Base-by-base conservation (phyloP, 1,140 invertebrate genomes). In the Drosophila gunungcola region DNA sequence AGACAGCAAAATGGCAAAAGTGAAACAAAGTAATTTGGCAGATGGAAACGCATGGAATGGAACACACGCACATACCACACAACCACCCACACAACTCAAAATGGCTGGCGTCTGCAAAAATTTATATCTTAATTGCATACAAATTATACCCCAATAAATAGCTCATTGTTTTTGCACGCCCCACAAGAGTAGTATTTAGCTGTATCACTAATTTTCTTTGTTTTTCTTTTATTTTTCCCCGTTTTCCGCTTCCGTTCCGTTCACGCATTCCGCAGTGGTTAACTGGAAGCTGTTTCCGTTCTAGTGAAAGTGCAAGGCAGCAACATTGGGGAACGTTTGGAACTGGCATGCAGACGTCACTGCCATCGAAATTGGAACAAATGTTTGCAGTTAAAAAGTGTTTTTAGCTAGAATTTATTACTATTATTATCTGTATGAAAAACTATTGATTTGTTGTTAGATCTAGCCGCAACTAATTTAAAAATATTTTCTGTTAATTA, bases 221-320 rank as follows among this genome's bases (percentile, higher is more conserved):
- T 77, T 60, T 80, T 55, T 48, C 63, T 13, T 65, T 78, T 68
- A 46, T 65, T 34, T 56, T 75, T 69, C 25, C 56, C 61, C 49
- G 34, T 11, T n/a, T 41, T 60, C 60, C 42, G 57, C 52, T 43
- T 58, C 11, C 45, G 57, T 54, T 60, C 38, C 60, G 27, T 32
- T 51, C 9, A 38, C 21, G 39, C 36, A 29, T 39, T 43, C 32
- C 49, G 11, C 67, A 91, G 90, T 91, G 90, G 90, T 91, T 91
- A 91, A 91, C 81, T 91, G 90, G 90, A 91, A 91, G 77, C 80
- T 88, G 72, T 91, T 91, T 89, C 90, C 86, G 54, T 91, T 91
- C 83, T 91, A 91, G 78, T 65, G 68, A 68, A 79, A 90, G 68
- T 62, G 77, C 65, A 75, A 46, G 27, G 39, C 72, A 34, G 36